Base-by-base conservation (phyloP, 2,888 invertebrate species). In the Drosophila greeni region DNA sequence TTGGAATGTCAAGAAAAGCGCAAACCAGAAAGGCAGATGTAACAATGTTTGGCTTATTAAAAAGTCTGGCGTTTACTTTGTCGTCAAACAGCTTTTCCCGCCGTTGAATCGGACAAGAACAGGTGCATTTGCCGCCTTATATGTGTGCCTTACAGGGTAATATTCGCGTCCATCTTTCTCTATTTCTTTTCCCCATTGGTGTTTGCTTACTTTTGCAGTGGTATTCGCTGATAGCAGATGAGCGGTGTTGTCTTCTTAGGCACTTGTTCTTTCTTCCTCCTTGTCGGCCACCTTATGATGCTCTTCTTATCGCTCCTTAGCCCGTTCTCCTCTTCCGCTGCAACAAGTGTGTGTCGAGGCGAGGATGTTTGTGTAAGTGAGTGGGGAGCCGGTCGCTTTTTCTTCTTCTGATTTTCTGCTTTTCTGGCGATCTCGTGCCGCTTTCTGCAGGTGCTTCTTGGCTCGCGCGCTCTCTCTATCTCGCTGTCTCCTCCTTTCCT, bases 121-220 rank as follows among this genome's bases (percentile, higher is more conserved):
- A 47, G 45, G 45, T 47, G 45, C 14, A 16, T 18, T 43, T 26
- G 2, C 1, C 29, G 8, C 8, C 18, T 5, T 54, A n/a, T 12
- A 7, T 3, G 8, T 29, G 8, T 9, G 23, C 16, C 9, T 33
- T 48, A 11, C 16, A 34, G 29, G 56, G 56, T 56, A 56, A 8
- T 16, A 14, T 37, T 5, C 7, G 14, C 14, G 58, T 37, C 42
- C 58, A 64, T 54, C 67, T 59, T 66, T 60, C 69, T 16, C 24
- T 9, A n/a, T 9, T 8, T 31, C 14, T 3, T 6, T 20, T n/a
- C 8, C 18, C 8, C 6, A 33, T 57, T 52, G 29, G 60, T 16
- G 26, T 18, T 52, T 18, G 60, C 82, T 73, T 81, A 83, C 84
- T 73, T 78, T 77, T 70, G 48, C 48, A 61, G 75, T 69, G 75